phyloP scores from a whole-genome alignment of 2,888 invertebrate genomes.

The Netelia inedita region DNA sequence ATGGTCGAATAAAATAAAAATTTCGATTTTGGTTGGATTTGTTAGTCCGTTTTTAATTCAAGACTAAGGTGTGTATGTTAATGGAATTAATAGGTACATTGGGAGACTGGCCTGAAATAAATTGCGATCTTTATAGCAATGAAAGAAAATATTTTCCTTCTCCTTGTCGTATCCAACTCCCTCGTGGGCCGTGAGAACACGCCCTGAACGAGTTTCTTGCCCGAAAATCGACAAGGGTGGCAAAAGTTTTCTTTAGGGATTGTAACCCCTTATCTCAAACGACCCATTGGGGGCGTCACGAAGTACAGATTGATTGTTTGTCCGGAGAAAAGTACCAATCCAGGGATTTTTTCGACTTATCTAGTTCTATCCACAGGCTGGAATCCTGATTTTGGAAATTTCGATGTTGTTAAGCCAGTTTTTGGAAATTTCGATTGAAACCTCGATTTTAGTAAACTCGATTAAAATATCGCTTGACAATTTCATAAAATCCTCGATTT shows the following conservation, averaged over 20 bases:
- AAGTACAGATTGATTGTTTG: background rate
- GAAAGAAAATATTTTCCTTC: background rate
- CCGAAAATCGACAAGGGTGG: background rate
- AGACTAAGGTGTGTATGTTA: no score
- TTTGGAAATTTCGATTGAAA: background rate
- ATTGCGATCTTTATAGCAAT: no score
- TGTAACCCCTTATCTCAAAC: background rate
- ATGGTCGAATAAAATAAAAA: no score
- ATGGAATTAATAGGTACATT: no score
- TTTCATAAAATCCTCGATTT: background rate
- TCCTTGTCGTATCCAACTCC: background rate
- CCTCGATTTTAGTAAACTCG: background rate
- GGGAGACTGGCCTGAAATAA: no score
- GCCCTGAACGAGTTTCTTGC: background rate
- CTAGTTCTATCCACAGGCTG: background rate
- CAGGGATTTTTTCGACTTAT: background rate
- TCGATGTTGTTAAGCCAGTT: background rate
- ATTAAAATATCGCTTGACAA: background rate
- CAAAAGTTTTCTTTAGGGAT: background rate
- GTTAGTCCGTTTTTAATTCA: no score
- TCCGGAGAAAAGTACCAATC: background rate
- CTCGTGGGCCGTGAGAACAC: background rate
- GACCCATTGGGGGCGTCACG: background rate
- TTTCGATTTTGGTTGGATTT: no score
- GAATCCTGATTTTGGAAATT: background rate